phyloP scores from a whole-genome alignment of 2,797 vertebrate genomes.

The Geotrypetes seraphini region DNA sequence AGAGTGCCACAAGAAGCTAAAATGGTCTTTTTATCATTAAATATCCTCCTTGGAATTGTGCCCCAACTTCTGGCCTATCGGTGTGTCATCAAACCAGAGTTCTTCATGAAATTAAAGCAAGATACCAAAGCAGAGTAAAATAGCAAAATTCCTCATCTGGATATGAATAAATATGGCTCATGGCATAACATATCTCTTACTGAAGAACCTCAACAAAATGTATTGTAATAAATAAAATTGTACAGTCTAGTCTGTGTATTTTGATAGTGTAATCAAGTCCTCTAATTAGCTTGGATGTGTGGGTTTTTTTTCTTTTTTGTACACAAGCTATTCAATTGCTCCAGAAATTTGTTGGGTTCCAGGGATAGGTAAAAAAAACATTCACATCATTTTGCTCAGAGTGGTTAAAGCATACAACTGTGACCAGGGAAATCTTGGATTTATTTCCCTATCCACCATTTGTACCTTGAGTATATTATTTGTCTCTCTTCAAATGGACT shows the following conservation, averaged over 20 bases:
- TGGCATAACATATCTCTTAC: slow-evolving; percentile 3
- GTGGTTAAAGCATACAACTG: too few species aligned
- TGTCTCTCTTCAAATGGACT: too few species aligned
- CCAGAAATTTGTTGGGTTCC: slow-evolving; percentile 4
- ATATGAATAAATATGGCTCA: not conserved
- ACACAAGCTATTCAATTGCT: slow-evolving; percentile 6
- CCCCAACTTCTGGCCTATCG: slow-evolving; percentile 83
- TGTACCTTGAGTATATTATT: too few species aligned
- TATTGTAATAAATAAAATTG: slow-evolving; percentile 1
- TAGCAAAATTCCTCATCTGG: slow-evolving; percentile 3
- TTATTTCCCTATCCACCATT: too few species aligned
- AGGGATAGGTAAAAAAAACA: slow-evolving; percentile 44
- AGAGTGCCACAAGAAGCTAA: slow-evolving; percentile 75
- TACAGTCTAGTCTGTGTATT: slow-evolving; percentile 7
- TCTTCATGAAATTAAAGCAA: slow-evolving; percentile 63
- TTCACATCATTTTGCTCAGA: slow-evolving; percentile 21
- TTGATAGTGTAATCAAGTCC: not conserved
- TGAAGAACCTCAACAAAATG: not conserved
- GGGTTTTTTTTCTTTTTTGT: not conserved
- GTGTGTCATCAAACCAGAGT: slow-evolving; percentile 69
- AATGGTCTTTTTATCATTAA: slow-evolving; percentile 67
- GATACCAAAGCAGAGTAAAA: slow-evolving; percentile 60
- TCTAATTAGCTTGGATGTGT: too few species aligned
- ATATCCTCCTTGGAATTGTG: slow-evolving; percentile 68
- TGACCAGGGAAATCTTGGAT: too few species aligned